A percentile compares a stretch with the other conserved stretches of the same genome.
Conservation (phyloP, 2,888 invertebrate species). For the Tanytarsus gracilentus region DNA sequence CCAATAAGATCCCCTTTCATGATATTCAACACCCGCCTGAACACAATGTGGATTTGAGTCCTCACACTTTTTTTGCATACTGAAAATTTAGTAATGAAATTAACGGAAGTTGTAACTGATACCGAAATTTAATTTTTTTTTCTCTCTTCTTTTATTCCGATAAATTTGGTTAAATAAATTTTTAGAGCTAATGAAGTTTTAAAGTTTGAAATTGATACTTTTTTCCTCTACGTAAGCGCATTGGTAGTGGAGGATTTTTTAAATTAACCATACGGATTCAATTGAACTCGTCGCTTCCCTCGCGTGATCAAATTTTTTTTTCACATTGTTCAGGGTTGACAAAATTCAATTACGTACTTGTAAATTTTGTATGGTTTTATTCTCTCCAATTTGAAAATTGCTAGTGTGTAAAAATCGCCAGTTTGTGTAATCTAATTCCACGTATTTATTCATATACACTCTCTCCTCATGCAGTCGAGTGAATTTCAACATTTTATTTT, state of each 20-base stretch:
- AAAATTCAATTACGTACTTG: background rate
- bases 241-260: background rate
- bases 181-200: background rate
- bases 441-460: background rate
- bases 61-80: too few species aligned
- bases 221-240: background rate
- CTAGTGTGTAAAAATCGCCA: slow-evolving; percentile 14
- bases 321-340: background rate
- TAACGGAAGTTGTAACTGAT: slow-evolving; percentile 24
- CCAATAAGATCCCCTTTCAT: too few species aligned
- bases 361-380: background rate
- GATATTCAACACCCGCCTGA: too few species aligned
- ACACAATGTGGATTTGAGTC: too few species aligned
- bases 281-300: too few species aligned
- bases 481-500: too few species aligned
- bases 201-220: slow-evolving; percentile 24
- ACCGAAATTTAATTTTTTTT: slow-evolving; percentile 1
- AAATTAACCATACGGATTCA: slow-evolving; percentile 12
- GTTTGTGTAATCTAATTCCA: slow-evolving; percentile 2
- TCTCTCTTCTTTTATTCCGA: background rate
- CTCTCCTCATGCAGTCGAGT: too few species aligned
- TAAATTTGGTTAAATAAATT: background rate
- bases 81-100: slow-evolving; percentile 22
- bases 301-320: background rate
- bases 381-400: slow-evolving; percentile 9